Percentiles rank a stretch among this genome's conserved stretches.
Evolutionary conservation across 2,797 vertebrate species (phyloP).

Genomic region (Microchirus variegatus): DNA sequence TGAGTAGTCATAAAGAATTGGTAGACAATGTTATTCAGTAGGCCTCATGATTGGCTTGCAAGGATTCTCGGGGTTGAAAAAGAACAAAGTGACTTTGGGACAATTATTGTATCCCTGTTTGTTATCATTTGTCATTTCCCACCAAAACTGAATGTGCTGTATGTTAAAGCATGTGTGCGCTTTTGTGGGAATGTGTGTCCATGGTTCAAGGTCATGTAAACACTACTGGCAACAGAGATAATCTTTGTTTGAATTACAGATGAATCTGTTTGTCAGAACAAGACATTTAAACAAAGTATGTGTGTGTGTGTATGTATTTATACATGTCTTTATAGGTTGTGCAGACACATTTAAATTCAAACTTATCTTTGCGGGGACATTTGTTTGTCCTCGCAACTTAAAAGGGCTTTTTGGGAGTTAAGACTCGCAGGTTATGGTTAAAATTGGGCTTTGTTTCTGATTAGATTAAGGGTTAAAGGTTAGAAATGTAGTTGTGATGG

Average conservation of each 20-base stretch:
- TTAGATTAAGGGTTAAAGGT: no score
- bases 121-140: constrained; percentile 59
- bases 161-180: constrained; percentile 6
- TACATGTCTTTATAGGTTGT: not conserved
- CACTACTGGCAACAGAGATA: constrained; percentile 60
- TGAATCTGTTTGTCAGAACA: constrained; percentile 68
- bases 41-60: constrained; percentile 52
- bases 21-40: constrained; percentile 64
- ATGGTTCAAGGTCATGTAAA: constrained; percentile 70
- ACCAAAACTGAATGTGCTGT: constrained; percentile 42
- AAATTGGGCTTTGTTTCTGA: no score
- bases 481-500: no score
- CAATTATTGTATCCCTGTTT: constrained; percentile 69
- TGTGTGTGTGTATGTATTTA: constrained; percentile 2
- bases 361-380: no score
- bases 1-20: constrained; percentile 73
- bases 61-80: constrained; percentile 60
- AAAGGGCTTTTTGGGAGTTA: no score
- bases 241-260: constrained; percentile 72
- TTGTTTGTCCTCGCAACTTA: no score
- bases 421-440: no score
- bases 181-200: constrained; percentile 14
- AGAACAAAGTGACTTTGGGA: constrained; percentile 77
- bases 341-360: no score
- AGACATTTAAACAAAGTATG: constrained; percentile 52